Percentiles rank a stretch among this genome's conserved stretches.
phyloP scores from a whole-genome alignment of 2,113 vertebrate species.

The Stigmatopora argus region DNA sequence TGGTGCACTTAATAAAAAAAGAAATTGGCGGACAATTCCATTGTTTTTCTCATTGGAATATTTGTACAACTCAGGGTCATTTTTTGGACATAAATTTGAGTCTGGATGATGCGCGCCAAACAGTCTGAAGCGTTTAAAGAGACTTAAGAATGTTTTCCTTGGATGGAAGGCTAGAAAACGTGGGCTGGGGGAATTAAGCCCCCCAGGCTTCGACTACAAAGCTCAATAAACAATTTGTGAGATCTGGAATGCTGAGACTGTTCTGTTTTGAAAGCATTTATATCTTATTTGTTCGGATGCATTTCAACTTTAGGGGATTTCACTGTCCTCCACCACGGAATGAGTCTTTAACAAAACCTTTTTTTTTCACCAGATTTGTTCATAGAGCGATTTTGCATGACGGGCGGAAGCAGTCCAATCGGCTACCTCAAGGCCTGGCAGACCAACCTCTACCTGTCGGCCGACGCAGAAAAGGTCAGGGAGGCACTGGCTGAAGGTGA shows the following conservation, averaged over 20 bases:
- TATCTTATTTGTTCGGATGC: background rate
- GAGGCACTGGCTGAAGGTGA: conserved; percentile 93
- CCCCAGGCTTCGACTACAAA: conserved; percentile 28
- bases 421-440: conserved; percentile 96
- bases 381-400: conserved; percentile 98
- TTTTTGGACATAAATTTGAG: no score
- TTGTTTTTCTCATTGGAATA: conserved; percentile 1
- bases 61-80: no score
- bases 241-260: background rate
- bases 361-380: conserved; percentile 76
- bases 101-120: conserved; percentile 23
- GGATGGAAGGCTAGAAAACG: conserved; percentile 6
- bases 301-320: no score
- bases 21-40: background rate
- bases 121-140: background rate
- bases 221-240: conserved; percentile 38
- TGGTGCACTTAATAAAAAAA: background rate
- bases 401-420: conserved; percentile 90
- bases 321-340: no score
- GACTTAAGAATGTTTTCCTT: conserved; percentile 32
- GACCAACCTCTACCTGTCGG: conserved; percentile 95
- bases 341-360: no score
- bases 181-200: background rate
- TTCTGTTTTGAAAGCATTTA: background rate
- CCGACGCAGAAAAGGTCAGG: conserved; percentile 87